Evolutionary conservation across 2,888 invertebrate species (phyloP).

Genomic region (Timema cristinae): DNA sequence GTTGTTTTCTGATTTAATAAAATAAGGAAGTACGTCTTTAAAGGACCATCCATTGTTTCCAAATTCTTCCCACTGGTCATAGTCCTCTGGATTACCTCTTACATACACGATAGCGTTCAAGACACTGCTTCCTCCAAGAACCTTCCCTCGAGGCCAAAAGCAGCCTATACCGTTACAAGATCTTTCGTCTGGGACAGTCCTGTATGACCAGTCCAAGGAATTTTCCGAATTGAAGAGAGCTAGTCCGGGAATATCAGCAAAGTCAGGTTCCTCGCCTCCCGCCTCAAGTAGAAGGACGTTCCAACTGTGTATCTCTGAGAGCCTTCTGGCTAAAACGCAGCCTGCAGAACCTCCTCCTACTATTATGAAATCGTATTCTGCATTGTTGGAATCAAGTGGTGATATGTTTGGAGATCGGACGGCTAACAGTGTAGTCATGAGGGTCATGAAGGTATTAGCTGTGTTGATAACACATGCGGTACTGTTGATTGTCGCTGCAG

Average conservation of each 20-base stretch:
- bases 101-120: conserved; percentile 4
- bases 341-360: conserved; percentile 6
- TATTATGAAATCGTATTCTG: background rate
- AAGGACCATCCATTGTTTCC: conserved; percentile 1
- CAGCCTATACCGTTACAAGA: conserved; percentile 4
- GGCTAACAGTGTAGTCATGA: no score
- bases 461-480: no score
- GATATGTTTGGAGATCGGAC: no score
- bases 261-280: background rate
- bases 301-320: background rate
- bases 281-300: conserved; percentile 1
- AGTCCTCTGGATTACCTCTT: background rate
- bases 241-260: background rate
- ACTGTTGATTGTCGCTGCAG: no score
- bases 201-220: conserved; percentile 6
- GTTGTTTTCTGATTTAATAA: conserved; percentile 9
- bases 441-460: no score
- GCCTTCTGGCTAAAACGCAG: background rate
- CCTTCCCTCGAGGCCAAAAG: background rate
- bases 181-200: conserved; percentile 4
- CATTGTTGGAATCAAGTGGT: no score
- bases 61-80: background rate
- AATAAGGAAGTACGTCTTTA: background rate
- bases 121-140: background rate
- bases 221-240: background rate